These are phyloP conservation scores for Euglossa dilemma DNA, from an alignment of 1,140 invertebrate species.

Conservation along the genomic window DNA sequence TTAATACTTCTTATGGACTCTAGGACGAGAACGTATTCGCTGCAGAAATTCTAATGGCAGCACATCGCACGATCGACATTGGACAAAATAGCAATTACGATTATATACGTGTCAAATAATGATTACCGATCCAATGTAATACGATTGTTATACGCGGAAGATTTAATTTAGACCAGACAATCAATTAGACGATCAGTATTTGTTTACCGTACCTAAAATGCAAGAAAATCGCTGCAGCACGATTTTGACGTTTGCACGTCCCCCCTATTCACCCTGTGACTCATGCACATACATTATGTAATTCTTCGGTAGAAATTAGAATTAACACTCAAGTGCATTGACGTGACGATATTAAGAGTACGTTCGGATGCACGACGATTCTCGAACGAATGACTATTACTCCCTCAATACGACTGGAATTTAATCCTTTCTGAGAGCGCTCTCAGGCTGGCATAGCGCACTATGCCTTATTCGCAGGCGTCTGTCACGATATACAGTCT, in stretches of 20 bases:
- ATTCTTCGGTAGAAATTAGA: constrained; percentile 58
- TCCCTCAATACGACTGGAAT: constrained; percentile 11
- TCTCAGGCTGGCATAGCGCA: constrained; percentile 15
- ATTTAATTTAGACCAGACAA: not conserved
- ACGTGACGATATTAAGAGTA: not conserved
- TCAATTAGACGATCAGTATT: constrained; percentile 17
- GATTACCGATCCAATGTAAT: constrained; percentile 8
- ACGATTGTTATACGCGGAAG: not conserved
- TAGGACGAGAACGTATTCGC: constrained; percentile 14
- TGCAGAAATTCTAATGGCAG: constrained; percentile 60
- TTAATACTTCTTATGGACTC: not conserved
- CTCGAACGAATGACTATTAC: constrained; percentile 12
- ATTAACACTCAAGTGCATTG: constrained; percentile 27
- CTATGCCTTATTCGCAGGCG: constrained; percentile 36
- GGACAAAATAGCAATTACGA: constrained; percentile 21
- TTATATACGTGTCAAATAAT: not conserved
- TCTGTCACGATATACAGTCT: constrained; percentile 38
- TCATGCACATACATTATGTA: constrained; percentile 74
- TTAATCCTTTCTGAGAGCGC: not conserved
- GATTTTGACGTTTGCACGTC: constrained; percentile 71
- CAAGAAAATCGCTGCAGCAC: constrained; percentile 38
- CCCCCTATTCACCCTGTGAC: constrained; percentile 65
- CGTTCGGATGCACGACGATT: constrained; percentile 3
- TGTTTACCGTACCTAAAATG: constrained; percentile 35
- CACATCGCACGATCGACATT: constrained; percentile 50